Evolutionary conservation across 2,797 vertebrate genomes (phyloP).

Genomic region (Sternarchorhynchus goeldii): DNA sequence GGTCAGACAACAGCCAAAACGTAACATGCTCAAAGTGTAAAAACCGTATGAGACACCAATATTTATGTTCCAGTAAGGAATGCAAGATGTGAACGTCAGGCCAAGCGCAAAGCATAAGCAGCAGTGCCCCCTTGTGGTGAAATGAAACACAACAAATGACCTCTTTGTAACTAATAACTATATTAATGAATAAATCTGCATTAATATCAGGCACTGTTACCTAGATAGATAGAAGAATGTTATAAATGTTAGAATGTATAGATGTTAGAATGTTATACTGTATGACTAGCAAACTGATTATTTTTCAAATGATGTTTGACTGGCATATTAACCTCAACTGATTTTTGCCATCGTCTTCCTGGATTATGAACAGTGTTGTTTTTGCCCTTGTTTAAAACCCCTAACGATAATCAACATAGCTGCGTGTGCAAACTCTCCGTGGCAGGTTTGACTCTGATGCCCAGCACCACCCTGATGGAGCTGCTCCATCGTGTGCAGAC

Average conservation of each 20-base stretch:
- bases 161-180: not conserved
- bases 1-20: conserved; percentile 65
- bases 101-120: not conserved
- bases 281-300: too few species aligned
- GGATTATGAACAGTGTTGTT: not conserved
- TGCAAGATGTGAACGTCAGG: too few species aligned
- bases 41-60: too few species aligned
- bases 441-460: conserved; percentile 85
- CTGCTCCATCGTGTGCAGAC: conserved; percentile 84
- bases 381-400: not conserved
- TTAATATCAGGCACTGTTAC: not conserved
- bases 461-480: conserved; percentile 74
- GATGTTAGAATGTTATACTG: too few species aligned
- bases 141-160: not conserved
- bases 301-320: too few species aligned
- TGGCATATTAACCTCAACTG: too few species aligned
- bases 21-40: too few species aligned
- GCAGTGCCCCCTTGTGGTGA: not conserved
- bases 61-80: too few species aligned
- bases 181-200: not conserved
- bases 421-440: not conserved
- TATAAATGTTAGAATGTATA: too few species aligned
- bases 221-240: not conserved
- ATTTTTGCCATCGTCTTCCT: not conserved
- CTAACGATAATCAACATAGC: too few species aligned